Conservation (phyloP, 2,888 invertebrate species). For the Agrotis puta region DNA sequence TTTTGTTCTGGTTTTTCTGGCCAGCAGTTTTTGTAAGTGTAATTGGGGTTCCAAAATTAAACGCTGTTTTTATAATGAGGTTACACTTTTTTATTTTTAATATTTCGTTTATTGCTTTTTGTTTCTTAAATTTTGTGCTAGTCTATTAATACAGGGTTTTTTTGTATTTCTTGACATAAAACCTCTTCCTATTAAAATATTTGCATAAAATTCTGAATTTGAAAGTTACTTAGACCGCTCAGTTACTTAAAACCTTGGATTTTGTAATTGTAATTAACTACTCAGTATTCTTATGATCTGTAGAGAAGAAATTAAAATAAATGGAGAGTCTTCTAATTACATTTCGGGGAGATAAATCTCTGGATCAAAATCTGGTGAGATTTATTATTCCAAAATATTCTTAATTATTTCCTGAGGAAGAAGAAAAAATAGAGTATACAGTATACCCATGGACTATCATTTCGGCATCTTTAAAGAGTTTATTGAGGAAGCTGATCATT, state of each 20-base stretch:
- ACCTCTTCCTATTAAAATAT: conserved; percentile 27
- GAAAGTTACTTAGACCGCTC: conserved; percentile 6
- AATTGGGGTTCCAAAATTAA: conserved; percentile 51
- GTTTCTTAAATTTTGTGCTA: neutral
- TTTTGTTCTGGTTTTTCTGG: conserved; percentile 30
- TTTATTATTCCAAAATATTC: conserved; percentile 45
- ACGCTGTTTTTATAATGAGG: conserved; percentile 34
- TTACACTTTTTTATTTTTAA: conserved; percentile 25
- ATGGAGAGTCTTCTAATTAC: conserved; percentile 52
- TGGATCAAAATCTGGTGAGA: conserved; percentile 42
- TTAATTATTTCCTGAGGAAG: conserved; percentile 50
- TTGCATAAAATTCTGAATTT: conserved; percentile 10
- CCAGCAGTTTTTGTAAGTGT: conserved; percentile 34
- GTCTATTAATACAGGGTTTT: neutral
- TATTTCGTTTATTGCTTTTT: conserved; percentile 21
- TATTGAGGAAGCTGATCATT: conserved; percentile 52
- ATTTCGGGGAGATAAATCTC: conserved; percentile 56
- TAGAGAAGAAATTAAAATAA: conserved; percentile 43
- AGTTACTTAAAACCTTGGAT: conserved; percentile 32
- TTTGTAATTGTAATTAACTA: conserved; percentile 44
- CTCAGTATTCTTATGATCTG: conserved; percentile 45
- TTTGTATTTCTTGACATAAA: conserved; percentile 15
- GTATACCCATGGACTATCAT: conserved; percentile 17
- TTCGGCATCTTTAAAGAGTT: conserved; percentile 42
- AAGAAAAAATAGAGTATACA: conserved; percentile 21